These are phyloP conservation scores for Leptoclinus maculatus DNA, from an alignment of 2,797 vertebrate genomes.

Conservation along the genomic window DNA sequence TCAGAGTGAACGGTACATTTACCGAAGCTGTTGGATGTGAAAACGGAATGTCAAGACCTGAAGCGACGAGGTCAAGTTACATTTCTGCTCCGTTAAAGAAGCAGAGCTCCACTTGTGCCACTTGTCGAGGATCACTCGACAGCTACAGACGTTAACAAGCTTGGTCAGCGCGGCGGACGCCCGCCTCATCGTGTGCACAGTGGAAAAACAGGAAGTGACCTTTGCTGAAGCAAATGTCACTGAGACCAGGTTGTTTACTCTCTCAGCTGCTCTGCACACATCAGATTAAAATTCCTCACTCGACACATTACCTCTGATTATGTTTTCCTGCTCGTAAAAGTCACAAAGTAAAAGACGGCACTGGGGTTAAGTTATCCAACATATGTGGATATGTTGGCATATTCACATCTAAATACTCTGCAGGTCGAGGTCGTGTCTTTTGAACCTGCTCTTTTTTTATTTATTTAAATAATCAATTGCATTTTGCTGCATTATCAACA, in stretches of 20 bases:
- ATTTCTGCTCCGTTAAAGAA: not conserved
- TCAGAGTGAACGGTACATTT: not conserved
- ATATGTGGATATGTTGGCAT: not conserved
- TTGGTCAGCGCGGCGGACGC: slow-evolving; percentile 25
- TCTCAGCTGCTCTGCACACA: slow-evolving; percentile 1
- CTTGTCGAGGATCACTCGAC: slow-evolving; percentile 1
- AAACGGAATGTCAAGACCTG: not conserved
- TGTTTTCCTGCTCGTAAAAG: slow-evolving; percentile 10
- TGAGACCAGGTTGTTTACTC: slow-evolving; percentile 4
- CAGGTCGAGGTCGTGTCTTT: not conserved
- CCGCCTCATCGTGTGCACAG: slow-evolving; percentile 35
- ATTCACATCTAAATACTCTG: not conserved
- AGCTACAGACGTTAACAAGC: slow-evolving; percentile 6
- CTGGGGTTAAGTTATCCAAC: not conserved
- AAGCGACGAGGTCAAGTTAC: not conserved
- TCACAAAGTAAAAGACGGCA: not conserved
- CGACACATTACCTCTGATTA: not conserved
- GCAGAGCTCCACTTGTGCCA: not conserved
- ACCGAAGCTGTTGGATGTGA: not conserved
- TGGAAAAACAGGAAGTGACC: slow-evolving; percentile 71
- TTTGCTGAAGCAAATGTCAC: slow-evolving; percentile 38
- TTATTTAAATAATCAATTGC: not conserved
- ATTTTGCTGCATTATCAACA: slow-evolving; percentile 14
- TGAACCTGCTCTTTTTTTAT: slow-evolving; percentile 1
- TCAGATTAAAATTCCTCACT: slow-evolving; percentile 5